Conservation (phyloP, 2,888 invertebrate genomes). For the Drymonia ruficornis region DNA sequence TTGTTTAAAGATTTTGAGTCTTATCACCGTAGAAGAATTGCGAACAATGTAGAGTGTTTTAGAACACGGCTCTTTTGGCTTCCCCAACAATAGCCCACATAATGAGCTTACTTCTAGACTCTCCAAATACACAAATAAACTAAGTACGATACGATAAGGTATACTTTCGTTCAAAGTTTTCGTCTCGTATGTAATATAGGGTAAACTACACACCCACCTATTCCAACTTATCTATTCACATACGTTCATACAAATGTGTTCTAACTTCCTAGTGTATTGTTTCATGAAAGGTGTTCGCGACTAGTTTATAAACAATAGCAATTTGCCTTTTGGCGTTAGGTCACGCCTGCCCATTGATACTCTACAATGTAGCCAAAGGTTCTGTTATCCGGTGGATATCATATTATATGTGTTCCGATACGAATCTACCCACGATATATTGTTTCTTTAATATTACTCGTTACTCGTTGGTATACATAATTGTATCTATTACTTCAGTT, state of each 20-base stretch:
- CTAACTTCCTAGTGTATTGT: constrained; percentile 71
- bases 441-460: background rate
- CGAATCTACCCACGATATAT: background rate
- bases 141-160: too few species aligned
- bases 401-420: constrained; percentile 4
- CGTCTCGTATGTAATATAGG: constrained; percentile 1
- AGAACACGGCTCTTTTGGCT: too few species aligned
- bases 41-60: too few species aligned
- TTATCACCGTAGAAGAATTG: background rate
- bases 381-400: constrained; percentile 45
- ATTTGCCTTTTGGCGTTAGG: constrained; percentile 71
- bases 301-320: constrained; percentile 73
- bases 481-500: too few species aligned
- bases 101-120: too few species aligned
- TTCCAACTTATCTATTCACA: constrained; percentile 32
- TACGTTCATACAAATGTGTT: constrained; percentile 47
- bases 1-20: background rate
- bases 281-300: constrained; percentile 63
- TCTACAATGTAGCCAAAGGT: constrained; percentile 49
- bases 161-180: background rate
- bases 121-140: too few species aligned
- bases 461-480: too few species aligned
- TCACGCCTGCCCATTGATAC: constrained; percentile 64
- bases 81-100: too few species aligned
- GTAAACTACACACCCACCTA: constrained; percentile 6